Conservation (phyloP, 2,888 invertebrate genomes). For the Phortica magna region DNA sequence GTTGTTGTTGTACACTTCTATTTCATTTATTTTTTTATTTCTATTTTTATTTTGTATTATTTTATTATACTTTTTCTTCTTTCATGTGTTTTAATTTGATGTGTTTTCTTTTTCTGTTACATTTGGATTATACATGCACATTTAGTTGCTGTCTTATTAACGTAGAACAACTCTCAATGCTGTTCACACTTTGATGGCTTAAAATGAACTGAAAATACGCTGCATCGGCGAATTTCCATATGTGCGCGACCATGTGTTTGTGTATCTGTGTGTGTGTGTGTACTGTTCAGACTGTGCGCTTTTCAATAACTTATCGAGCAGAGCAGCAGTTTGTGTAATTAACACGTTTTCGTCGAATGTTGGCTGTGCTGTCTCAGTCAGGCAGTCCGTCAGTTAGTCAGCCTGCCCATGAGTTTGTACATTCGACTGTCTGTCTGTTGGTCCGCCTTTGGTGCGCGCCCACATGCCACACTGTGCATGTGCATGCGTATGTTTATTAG, state of each 20-base stretch:
- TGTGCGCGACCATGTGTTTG: conserved; percentile 3
- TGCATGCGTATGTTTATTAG: background rate
- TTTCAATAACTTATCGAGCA: conserved; percentile 56
- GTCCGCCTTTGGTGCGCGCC: conserved; percentile 12
- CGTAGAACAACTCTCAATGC: conserved; percentile 54
- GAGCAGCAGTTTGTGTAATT: conserved; percentile 52
- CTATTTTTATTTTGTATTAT: conserved; percentile 30
- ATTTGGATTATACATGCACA: conserved; percentile 41
- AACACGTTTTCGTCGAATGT: conserved; percentile 60
- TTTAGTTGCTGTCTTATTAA: background rate
- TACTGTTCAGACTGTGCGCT: background rate
- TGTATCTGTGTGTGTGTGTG: background rate
- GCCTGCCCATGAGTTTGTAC: background rate
- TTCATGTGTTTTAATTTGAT: conserved; percentile 41
- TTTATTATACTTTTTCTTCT: conserved; percentile 46
- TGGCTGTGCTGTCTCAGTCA: conserved; percentile 52
- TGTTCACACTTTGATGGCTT: conserved; percentile 58
- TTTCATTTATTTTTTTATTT: conserved; percentile 10
- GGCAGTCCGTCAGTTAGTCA: conserved; percentile 44
- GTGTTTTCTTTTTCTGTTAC: conserved; percentile 46
- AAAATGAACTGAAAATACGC: conserved; percentile 31
- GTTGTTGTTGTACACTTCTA: conserved; percentile 14
- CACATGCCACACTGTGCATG: conserved; percentile 8
- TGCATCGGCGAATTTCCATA: conserved; percentile 18
- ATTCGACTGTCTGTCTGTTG: conserved; percentile 1